Evolutionary conservation across 2,888 invertebrate species (phyloP).

Genomic region (Synanthedon myopaeformis): DNA sequence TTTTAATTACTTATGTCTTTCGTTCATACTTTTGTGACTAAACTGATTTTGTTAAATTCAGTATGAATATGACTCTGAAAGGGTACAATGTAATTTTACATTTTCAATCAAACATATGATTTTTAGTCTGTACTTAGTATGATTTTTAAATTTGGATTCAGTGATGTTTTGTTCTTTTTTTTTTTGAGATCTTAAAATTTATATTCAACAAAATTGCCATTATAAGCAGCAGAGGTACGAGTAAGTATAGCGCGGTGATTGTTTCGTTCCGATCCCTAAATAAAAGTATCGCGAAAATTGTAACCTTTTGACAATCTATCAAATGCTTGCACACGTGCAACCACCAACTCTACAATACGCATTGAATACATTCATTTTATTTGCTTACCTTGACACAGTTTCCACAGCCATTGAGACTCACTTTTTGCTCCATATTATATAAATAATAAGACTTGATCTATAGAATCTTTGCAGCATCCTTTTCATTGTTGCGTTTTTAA

Average conservation of each 20-base stretch:
- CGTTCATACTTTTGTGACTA: too few species aligned
- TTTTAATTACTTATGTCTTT: too few species aligned
- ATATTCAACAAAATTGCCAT: too few species aligned
- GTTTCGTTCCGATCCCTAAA: slow-evolving; percentile 20
- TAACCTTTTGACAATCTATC: slow-evolving; percentile 16
- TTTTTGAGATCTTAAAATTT: too few species aligned
- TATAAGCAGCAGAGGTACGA: slow-evolving; percentile 10
- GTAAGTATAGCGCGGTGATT: slow-evolving; percentile 43
- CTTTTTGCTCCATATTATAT: slow-evolving; percentile 16
- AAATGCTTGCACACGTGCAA: slow-evolving; percentile 42
- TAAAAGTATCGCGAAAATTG: slow-evolving; percentile 14
- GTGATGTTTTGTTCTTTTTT: too few species aligned
- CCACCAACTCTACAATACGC: slow-evolving; percentile 30
- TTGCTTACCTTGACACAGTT: slow-evolving; percentile 29
- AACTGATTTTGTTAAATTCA: too few species aligned
- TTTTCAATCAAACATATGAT: too few species aligned
- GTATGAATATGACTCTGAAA: too few species aligned
- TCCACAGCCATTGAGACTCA: slow-evolving; percentile 24
- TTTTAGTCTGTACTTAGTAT: too few species aligned
- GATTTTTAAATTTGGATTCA: too few species aligned
- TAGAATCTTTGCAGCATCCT: slow-evolving; percentile 11
- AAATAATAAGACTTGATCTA: slow-evolving; percentile 8
- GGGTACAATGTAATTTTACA: too few species aligned
- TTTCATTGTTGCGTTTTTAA: slow-evolving; percentile 4
- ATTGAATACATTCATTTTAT: slow-evolving; percentile 39